A percentile compares a stretch with the other conserved stretches of the same genome.
Evolutionary conservation across 2,113 vertebrate genomes (phyloP).

Genomic region (Oenanthe melanoleuca): DNA sequence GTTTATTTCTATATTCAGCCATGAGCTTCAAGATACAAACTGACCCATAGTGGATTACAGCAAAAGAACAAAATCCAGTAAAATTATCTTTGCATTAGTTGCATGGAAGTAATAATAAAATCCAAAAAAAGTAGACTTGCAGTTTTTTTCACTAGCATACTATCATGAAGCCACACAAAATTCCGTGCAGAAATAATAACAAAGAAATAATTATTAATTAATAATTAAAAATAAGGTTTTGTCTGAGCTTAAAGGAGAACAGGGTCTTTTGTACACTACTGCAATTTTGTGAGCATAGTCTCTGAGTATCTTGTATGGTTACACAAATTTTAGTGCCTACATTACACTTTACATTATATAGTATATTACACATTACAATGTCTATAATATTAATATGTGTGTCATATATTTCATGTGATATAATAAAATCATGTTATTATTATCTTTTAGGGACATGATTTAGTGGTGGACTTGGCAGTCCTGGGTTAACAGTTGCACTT

Average conservation of each 20-base stretch:
- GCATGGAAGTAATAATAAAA: background rate
- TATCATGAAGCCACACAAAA: background rate
- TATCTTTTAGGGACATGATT: background rate
- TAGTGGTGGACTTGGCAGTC: background rate
- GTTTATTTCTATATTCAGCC: background rate
- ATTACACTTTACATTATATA: background rate
- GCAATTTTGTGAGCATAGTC: background rate
- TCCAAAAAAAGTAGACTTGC: background rate
- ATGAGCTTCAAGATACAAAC: background rate
- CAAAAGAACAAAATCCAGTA: background rate
- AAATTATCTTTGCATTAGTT: background rate
- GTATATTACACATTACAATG: background rate
- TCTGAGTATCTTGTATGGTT: background rate
- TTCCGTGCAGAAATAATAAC: background rate
- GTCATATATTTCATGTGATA: too few relatives aligned
- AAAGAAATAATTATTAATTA: background rate
- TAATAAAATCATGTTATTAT: background rate
- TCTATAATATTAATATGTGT: background rate
- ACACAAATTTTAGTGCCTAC: background rate
- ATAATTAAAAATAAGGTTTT: background rate
- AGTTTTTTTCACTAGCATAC: background rate
- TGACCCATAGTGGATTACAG: background rate
- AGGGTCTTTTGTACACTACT: background rate
- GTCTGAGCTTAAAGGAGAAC: background rate
- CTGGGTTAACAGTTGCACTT: background rate